Evolutionary conservation across 2,888 invertebrate genomes (phyloP), one percentile per base, ranked within the genome.

Genomic region (Congeria kusceri): DNA sequence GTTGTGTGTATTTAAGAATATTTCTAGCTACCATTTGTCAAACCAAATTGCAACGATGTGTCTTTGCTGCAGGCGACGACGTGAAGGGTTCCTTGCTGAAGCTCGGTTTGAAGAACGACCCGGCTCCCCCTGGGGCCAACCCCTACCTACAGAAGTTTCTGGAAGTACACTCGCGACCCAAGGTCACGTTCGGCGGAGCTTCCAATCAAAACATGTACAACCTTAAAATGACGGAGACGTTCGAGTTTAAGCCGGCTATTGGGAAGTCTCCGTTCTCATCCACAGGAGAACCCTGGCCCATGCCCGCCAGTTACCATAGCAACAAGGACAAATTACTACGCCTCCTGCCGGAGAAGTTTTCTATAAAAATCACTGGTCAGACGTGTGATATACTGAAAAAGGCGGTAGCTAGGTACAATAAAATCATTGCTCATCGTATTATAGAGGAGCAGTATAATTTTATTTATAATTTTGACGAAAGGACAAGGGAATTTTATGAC

Each of bases 371-470:
- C 15, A 46, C 74, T 23, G 84, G 83, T 94, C 94, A 94, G 62
- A 93, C 92, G 9, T 96, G 96, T 88, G 94, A 94, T 67, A 93
- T 95, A 57, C 88, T 96, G n/a, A 93, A 94, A 49, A 92, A 94
- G 47, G 95, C 96, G 0, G 85, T 95, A 9, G 86, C 89, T 61
- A 93, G 96, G 47, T 96, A 96, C 85, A 92, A 91, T 72, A 88
- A 91, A 3, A 93, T 94, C 15, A 94, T 95, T 59, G 89, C 91
- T 25, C 69, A 77, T n/a, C 75, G 68, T 44, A 65, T 80, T 0
- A 49, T 76, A 9, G 83, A 83, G 29, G 86, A 87, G 9, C 76
- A 76, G 44, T 86, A 85, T 62, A 68, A 76, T 61, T 80, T 80
- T 61, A 32, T 82, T 18, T 77, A 77, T 49, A 80, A 81, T 71